These are phyloP conservation scores for Diploscapter pachys DNA, from an alignment of 1,140 invertebrate genomes.

Conservation along the genomic window DNA sequence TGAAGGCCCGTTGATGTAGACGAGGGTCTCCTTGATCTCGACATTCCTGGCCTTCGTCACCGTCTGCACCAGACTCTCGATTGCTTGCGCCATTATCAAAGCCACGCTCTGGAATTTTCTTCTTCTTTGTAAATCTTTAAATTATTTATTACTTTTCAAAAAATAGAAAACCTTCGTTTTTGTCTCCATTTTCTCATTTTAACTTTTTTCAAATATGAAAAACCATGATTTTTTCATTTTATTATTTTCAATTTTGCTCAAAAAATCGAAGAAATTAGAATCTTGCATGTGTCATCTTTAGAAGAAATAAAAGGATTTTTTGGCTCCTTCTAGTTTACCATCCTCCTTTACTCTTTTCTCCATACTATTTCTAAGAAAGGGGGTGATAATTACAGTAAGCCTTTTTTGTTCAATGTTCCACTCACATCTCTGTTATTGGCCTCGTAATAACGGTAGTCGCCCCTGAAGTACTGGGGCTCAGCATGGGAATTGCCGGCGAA, in stretches of 20 bases:
- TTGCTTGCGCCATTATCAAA: conserved; percentile 4
- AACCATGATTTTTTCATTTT: too few relatives aligned
- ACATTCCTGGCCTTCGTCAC: conserved; percentile 21
- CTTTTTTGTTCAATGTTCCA: background rate
- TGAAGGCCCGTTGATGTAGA: conserved; percentile 83
- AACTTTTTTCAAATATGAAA: too few relatives aligned
- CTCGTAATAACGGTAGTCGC: conserved; percentile 25
- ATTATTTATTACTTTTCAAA: conserved; percentile 14
- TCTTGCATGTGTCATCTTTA: background rate
- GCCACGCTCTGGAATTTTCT: too few relatives aligned
- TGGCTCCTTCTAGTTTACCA: background rate
- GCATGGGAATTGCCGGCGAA: conserved; percentile 18
- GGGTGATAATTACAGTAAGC: background rate
- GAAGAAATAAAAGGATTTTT: background rate
- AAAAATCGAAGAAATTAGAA: too few relatives aligned
- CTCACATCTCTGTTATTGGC: background rate
- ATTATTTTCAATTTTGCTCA: too few relatives aligned
- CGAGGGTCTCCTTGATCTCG: conserved; percentile 67
- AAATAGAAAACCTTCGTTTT: background rate
- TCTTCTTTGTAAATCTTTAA: background rate
- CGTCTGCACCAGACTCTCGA: conserved; percentile 11
- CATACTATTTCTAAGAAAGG: background rate
- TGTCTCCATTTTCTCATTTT: background rate
- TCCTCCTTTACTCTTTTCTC: background rate
- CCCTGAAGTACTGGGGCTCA: conserved; percentile 27